A percentile compares a stretch with the other conserved stretches of the same genome.
phyloP scores from a whole-genome alignment of 2,113 vertebrate genomes.

The Poecilia latipinna region DNA sequence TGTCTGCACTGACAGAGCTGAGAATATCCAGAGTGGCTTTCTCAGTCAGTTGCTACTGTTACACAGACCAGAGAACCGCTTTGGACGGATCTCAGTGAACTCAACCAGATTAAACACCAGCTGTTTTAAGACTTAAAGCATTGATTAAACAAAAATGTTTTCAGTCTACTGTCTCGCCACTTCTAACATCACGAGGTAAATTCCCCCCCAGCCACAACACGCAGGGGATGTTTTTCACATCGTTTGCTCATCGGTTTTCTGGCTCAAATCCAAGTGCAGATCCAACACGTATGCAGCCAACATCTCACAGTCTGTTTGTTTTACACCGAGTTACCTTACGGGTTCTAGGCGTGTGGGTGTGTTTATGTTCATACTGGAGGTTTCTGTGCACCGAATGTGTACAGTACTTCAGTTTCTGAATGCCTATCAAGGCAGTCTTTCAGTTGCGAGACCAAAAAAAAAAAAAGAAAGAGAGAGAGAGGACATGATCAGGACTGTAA shows the following conservation, averaged over 20 bases:
- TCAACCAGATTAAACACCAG: constrained; percentile 1
- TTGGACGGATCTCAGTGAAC: constrained; percentile 1
- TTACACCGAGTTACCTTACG: constrained; percentile 54
- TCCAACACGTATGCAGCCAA: constrained; percentile 53
- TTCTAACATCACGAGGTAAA: constrained; percentile 1
- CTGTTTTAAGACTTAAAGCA: constrained; percentile 1
- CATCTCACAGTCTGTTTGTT: constrained; percentile 67
- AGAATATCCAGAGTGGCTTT: constrained; percentile 37
- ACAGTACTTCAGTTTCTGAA: constrained; percentile 56
- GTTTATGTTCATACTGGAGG: constrained; percentile 67
- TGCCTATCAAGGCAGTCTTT: constrained; percentile 74
- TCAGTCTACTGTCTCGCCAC: constrained; percentile 4
- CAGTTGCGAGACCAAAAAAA: constrained; percentile 51
- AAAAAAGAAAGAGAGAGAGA: constrained; percentile 40
- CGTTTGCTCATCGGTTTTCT: constrained; percentile 21
- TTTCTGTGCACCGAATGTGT: constrained; percentile 66
- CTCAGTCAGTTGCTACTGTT: constrained; percentile 13
- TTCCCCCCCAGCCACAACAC: constrained; percentile 22
- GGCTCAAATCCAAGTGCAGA: constrained; percentile 58
- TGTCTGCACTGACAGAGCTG: constrained; percentile 36
- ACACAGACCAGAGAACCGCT: constrained; percentile 9
- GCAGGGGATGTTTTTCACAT: constrained; percentile 21
- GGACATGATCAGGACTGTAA: constrained; percentile 42
- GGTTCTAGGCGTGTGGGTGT: constrained; percentile 42
- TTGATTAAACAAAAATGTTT: constrained; percentile 31